Percentiles rank a stretch among this genome's conserved stretches.
Evolutionary conservation across 37 sponge, comb jelly and placozoan species (phyloP).

Genomic region (Halisarca cf. caerulea): DNA sequence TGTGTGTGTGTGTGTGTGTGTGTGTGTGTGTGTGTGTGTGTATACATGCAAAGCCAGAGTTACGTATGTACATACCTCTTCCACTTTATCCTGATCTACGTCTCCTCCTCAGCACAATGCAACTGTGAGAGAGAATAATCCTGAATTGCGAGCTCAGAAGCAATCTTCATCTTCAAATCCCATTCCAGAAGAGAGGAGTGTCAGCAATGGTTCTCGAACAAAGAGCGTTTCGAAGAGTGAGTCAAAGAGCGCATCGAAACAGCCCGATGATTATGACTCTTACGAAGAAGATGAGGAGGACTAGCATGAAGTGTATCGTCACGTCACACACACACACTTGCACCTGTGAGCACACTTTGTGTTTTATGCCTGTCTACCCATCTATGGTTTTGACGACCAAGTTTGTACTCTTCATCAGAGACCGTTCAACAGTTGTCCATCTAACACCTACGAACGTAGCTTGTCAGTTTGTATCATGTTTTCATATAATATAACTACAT

Average conservation of each 20-base stretch:
- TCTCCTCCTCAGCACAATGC: neutral
- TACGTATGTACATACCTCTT: no score
- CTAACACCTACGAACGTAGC: no score
- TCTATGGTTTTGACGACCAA: no score
- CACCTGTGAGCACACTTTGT: no score
- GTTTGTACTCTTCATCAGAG: no score
- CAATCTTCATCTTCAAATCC: neutral
- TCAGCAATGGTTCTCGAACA: neutral
- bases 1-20: no score
- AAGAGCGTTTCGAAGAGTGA: neutral
- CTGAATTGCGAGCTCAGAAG: neutral
- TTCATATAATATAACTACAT: no score
- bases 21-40: neutral
- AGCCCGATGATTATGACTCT: neutral
- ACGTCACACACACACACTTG: no score
- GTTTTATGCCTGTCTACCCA: no score
- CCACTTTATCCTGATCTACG: neutral
- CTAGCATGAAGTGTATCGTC: no score
- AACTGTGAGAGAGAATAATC: neutral
- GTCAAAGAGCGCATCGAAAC: neutral
- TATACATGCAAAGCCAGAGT: neutral
- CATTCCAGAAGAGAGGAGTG: neutral
- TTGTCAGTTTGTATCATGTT: no score
- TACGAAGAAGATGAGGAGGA: constrained; percentile 5
- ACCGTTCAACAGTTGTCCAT: no score